These are phyloP conservation scores for Alaudala cheleensis DNA, from an alignment of 2,113 vertebrate genomes.

Conservation along the genomic window DNA sequence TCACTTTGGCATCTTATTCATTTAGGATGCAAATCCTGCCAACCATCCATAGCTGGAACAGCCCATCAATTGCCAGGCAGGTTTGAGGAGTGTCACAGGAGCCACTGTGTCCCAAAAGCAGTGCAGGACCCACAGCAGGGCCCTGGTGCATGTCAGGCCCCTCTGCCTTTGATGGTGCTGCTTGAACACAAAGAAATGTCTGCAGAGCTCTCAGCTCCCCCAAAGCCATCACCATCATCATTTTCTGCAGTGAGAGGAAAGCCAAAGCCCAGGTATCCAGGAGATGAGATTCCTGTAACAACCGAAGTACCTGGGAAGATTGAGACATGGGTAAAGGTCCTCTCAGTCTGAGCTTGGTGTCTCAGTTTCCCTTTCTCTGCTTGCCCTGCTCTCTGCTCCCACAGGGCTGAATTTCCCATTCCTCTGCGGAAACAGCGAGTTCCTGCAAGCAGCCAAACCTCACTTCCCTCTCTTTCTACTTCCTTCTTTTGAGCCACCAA, in stretches of 20 bases:
- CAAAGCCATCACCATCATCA: background rate
- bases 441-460: rapidly evolving
- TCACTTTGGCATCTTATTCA: background rate
- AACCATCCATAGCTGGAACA: background rate
- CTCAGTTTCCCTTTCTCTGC: background rate
- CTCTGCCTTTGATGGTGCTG: background rate
- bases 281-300: background rate
- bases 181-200: rapidly evolving
- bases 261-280: too few relatives aligned
- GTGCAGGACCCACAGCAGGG: background rate
- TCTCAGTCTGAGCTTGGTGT: background rate
- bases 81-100: background rate
- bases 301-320: background rate
- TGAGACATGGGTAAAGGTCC: background rate
- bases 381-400: background rate
- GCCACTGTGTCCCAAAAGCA: background rate
- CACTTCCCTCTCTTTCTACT: background rate
- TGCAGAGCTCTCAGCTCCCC: background rate
- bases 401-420: rapidly evolving
- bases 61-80: background rate
- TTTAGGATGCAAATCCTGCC: background rate
- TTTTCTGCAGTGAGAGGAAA: background rate
- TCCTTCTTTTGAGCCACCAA: background rate
- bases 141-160: rapidly evolving
- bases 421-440: background rate